Evolutionary conservation across 2,888 invertebrate species (phyloP), one percentile per base, ranked within the genome.

Genomic region (Dryobotodes eremita): DNA sequence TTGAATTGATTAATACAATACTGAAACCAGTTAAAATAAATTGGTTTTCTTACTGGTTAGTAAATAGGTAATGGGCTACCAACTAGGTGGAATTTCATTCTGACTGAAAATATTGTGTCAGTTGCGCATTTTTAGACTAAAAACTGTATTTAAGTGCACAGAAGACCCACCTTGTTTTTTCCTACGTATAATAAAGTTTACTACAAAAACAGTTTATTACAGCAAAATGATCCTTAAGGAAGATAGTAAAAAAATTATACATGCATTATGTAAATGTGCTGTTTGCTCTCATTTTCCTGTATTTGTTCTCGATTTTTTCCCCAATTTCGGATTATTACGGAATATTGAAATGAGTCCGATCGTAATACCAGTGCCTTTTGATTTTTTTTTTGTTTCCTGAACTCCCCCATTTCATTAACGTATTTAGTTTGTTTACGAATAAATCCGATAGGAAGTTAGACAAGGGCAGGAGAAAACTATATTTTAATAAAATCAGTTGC

Each of bases 281-380:
- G 13, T 57, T 82, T 66, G 57, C 36, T 76, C 31, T 82, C 57
- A 75, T 83, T 84, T 73, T n/a, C 71, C 57, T 76, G 73, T 84
- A 83, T 76, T 86, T 71, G 66, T 71, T 68, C 66, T 57, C 75
- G 59, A 84, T 83, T 79, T 80, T 31, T 71, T 55, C 75, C 72
- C 61, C 57, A 75, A 78, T 83, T 84, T 64, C 48, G 48, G 73
- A 83, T 79, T 79, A 83, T 79, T 86, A 61, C 59, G 66, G 46
- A 59, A 73, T 74, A 83, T 86, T 69, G 70, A 75, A 73, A 73
- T 75, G 71, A 59, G 61, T 59, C 65, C 46, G 26, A 75, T 71
- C 48, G 53, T 71, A 64, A 82, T 74, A 65, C 11, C 62, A 59
- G 31, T 26, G 15, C 10, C 13, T 61, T 48, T 17, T 17, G 71